Conservation (phyloP, 2,113 vertebrate species). For the Poeciliopsis occidentalis region DNA sequence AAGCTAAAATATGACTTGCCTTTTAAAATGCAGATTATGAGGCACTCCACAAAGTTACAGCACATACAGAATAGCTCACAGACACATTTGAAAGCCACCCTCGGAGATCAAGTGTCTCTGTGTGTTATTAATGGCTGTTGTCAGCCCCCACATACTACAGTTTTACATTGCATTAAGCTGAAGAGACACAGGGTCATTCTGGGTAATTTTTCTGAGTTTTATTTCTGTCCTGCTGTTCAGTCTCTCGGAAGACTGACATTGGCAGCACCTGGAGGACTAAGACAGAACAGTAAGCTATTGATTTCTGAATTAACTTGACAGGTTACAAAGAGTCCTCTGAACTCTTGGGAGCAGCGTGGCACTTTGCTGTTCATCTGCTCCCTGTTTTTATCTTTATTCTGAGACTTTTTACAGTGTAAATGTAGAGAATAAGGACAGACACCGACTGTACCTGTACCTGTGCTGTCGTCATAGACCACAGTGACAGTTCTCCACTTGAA, state of each 20-base stretch:
- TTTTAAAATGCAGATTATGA: conserved; percentile 61
- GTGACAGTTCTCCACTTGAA: conserved; percentile 97
- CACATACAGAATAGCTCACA: conserved; percentile 45
- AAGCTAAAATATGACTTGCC: conserved; percentile 54
- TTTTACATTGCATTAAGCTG: conserved; percentile 68
- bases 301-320: conserved; percentile 77
- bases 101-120: conserved; percentile 65
- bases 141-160: conserved; percentile 59
- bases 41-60: conserved; percentile 58
- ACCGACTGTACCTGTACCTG: conserved; percentile 85
- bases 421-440: conserved; percentile 33
- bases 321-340: conserved; percentile 70
- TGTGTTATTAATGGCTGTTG: conserved; percentile 72
- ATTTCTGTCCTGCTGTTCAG: conserved; percentile 51
- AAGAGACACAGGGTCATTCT: conserved; percentile 73
- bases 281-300: conserved; percentile 74
- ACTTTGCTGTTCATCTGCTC: conserved; percentile 45
- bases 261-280: conserved; percentile 71
- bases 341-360: conserved; percentile 44
- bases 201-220: conserved; percentile 56
- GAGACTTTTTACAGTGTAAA: conserved; percentile 20
- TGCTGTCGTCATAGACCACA: conserved; percentile 90
- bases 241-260: conserved; percentile 68
- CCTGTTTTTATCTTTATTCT: conserved; percentile 15
- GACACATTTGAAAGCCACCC: conserved; percentile 64